These are phyloP conservation scores for Leucophenga montana DNA, from an alignment of 2,888 invertebrate genomes.

Conservation along the genomic window DNA sequence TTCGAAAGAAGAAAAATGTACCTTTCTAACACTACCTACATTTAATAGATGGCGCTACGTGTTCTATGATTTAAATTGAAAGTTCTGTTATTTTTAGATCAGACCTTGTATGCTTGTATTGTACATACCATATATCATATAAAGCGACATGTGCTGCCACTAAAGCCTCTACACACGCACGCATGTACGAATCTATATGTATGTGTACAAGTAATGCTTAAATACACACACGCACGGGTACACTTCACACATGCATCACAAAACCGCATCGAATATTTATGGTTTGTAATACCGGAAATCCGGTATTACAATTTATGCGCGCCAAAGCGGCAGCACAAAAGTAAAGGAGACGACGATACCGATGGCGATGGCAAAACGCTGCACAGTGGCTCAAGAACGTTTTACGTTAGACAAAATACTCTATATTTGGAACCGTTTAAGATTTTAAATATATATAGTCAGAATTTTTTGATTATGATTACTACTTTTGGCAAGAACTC, in stretches of 20 bases:
- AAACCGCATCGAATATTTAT: slow-evolving; percentile 43
- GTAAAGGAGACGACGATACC: not conserved
- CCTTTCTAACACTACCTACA: too few relatives aligned
- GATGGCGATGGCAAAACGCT: not conserved
- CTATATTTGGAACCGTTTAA: too few relatives aligned
- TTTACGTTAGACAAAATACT: too few relatives aligned
- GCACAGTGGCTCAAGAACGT: not conserved
- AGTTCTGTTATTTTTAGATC: too few relatives aligned
- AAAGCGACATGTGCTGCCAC: not conserved
- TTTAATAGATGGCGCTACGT: too few relatives aligned
- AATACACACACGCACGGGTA: not conserved
- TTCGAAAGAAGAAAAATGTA: too few relatives aligned
- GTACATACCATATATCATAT: not conserved
- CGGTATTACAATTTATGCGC: slow-evolving; percentile 41
- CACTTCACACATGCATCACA: slow-evolving; percentile 23
- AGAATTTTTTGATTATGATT: too few relatives aligned
- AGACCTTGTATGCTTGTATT: too few relatives aligned
- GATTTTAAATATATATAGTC: too few relatives aligned
- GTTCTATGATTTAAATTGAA: too few relatives aligned
- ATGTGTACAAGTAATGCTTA: not conserved
- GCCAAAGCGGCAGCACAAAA: slow-evolving; percentile 37
- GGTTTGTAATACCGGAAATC: slow-evolving; percentile 51
- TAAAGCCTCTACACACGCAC: slow-evolving; percentile 11
- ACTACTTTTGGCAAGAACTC: too few relatives aligned
- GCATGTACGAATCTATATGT: not conserved